Base-by-base conservation (phyloP, 2,888 invertebrate genomes). In the Patella pellucida region DNA sequence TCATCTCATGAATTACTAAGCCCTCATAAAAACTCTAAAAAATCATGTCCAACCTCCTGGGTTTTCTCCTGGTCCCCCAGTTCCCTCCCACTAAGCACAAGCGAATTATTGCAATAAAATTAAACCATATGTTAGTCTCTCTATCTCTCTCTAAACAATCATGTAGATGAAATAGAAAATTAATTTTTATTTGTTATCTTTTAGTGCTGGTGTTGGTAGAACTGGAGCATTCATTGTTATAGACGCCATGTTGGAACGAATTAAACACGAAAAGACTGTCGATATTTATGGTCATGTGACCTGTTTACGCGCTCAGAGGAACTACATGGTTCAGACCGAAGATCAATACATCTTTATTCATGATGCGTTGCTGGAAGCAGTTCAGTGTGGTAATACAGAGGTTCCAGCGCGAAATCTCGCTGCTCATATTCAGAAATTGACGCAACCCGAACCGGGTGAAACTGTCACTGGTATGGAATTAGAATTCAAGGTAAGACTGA, bases 271-370 rank as follows among this genome's bases (percentile, higher is more conserved):
- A 89, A 97, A 97, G 91, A 98, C 97, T 72, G 97, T 99, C 52
- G 99, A 99, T 91, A 98, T 99, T 83, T 99, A 99, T 90, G 99
- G 99, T 12, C 99, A 99, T 92, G 99, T 99, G 56, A 99, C 99
- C 16, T 97, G 97, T 90, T 93, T 99, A 81, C 94, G 99, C 78
- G 97, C 99, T 41, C 99, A 99, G 91, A 94, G 99, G 74, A 99
- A 99, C 92, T 99, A 99, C 92, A 99, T 99, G 99, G 99, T 99
- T 51, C 91, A 92, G 84, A 99, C 98, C 19, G 98, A 98, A 92
- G 98, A 98, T 92, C 99, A 99, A 92, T 99, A 99, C 92, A 97
- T 99, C 83, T 99, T 99, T 92, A 99, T 99, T 84, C 98, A 99
- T 90, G 99, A 99, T 90, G 97, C 99, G 3, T 83, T 99, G 31